A percentile compares a stretch with the other conserved stretches of the same genome.
Evolutionary conservation across 2,888 invertebrate species (phyloP).

Genomic region (Cylloceria caligata): DNA sequence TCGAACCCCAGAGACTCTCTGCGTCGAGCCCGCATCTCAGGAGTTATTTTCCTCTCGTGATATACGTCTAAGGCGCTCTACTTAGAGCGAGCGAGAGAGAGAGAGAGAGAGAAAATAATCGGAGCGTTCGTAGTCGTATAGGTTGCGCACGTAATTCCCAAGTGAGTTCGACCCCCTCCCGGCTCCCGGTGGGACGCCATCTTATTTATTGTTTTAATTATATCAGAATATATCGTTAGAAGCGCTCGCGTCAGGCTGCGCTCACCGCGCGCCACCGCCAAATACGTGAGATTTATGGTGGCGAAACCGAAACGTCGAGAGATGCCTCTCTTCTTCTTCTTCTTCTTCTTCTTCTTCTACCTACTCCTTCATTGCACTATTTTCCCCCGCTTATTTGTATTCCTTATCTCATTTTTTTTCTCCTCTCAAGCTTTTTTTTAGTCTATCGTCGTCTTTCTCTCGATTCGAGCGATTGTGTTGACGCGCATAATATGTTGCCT

Average conservation of each 20-base stretch:
- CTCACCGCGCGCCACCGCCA: constrained; percentile 78
- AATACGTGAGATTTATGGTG: constrained; percentile 82
- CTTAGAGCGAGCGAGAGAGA: constrained; percentile 35
- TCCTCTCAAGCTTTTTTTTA: constrained; percentile 2
- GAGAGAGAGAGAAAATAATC: constrained; percentile 19
- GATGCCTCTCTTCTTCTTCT: constrained; percentile 58
- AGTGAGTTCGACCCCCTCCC: constrained; percentile 82
- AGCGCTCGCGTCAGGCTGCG: constrained; percentile 78
- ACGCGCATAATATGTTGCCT: constrained; percentile 80
- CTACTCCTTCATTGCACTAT: constrained; percentile 46
- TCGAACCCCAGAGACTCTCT: constrained; percentile 20
- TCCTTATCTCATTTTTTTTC: constrained; percentile 36
- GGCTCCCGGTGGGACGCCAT: constrained; percentile 84
- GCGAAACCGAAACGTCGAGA: constrained; percentile 72
- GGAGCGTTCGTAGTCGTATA: constrained; percentile 60
- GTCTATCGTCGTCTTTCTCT: constrained; percentile 54
- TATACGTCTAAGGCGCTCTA: constrained; percentile 64
- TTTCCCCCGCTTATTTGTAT: constrained; percentile 6
- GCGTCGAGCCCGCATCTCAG: constrained; percentile 10
- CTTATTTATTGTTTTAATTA: constrained; percentile 85
- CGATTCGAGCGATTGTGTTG: constrained; percentile 71
- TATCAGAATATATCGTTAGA: constrained; percentile 85
- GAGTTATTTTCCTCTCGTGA: constrained; percentile 63
- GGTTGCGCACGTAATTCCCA: constrained; percentile 73
- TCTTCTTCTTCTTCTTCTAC: constrained; percentile 43